Evolutionary conservation across 2,113 vertebrate genomes (phyloP).

Genomic region (Pardalotus punctatus): DNA sequence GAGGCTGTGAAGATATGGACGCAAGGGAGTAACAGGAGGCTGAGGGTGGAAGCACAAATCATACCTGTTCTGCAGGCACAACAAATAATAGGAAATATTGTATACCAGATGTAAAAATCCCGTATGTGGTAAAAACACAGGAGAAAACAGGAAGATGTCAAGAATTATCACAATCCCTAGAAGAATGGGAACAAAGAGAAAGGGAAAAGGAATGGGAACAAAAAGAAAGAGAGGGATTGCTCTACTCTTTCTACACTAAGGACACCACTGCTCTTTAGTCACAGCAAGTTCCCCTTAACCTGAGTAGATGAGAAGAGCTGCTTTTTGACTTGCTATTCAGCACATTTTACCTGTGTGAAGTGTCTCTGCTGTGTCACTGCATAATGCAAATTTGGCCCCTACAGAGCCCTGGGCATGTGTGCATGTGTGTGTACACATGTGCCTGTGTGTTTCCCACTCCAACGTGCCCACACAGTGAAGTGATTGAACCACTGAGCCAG

Average conservation of each 20-base stretch:
- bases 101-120: neutral
- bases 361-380: neutral
- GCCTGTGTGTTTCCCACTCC: neutral
- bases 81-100: neutral
- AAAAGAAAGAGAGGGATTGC: neutral
- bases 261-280: neutral
- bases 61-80: neutral
- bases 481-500: neutral
- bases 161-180: neutral
- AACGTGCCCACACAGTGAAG: neutral
- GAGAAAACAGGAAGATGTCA: neutral
- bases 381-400: neutral
- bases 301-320: neutral
- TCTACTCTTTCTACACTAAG: neutral
- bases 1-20: neutral
- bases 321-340: neutral
- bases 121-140: neutral
- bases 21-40: neutral
- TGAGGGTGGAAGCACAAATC: neutral
- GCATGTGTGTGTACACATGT: fast-evolving
- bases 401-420: neutral
- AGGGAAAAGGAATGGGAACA: neutral
- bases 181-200: neutral
- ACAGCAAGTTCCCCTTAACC: neutral
- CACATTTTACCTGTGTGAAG: neutral